Percentiles rank a stretch among this genome's conserved stretches.
phyloP scores from a whole-genome alignment of 1,140 invertebrate genomes.

The Heliconius melpomene region DNA sequence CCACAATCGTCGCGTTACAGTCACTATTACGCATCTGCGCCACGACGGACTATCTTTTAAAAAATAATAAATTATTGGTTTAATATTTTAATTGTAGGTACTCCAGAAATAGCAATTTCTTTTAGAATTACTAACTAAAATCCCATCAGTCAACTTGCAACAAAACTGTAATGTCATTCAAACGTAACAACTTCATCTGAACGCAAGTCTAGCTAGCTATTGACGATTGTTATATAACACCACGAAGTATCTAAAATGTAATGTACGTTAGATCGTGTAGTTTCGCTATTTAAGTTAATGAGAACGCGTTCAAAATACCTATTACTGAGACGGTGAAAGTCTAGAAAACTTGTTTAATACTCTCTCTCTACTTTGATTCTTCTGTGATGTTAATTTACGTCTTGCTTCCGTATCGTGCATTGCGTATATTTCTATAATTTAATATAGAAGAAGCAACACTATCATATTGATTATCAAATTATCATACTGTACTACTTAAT shows the following conservation, averaged over 20 bases:
- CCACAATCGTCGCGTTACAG: no score
- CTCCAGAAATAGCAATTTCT: no score
- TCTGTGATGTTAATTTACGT: background rate
- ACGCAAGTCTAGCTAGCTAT: background rate
- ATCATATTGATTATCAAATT: no score
- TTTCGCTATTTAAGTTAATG: constrained; percentile 9
- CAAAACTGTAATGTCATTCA: background rate
- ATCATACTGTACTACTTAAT: no score
- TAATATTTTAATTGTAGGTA: no score
- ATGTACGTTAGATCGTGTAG: constrained; percentile 1
- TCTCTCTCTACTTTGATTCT: background rate
- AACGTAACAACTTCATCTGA: background rate
- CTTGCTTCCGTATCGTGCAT: background rate
- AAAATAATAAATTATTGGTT: no score
- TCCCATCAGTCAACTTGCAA: no score
- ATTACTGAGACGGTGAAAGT: constrained; percentile 1
- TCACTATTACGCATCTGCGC: no score
- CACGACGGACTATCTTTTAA: no score
- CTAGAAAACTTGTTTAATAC: background rate
- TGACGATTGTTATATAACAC: background rate
- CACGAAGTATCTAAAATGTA: background rate
- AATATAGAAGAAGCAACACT: background rate
- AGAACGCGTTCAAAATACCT: constrained; percentile 5
- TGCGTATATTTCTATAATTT: background rate
- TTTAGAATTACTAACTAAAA: no score